phyloP scores from a whole-genome alignment of 1,140 invertebrate species.

The Lordiphosa stackelbergi region DNA sequence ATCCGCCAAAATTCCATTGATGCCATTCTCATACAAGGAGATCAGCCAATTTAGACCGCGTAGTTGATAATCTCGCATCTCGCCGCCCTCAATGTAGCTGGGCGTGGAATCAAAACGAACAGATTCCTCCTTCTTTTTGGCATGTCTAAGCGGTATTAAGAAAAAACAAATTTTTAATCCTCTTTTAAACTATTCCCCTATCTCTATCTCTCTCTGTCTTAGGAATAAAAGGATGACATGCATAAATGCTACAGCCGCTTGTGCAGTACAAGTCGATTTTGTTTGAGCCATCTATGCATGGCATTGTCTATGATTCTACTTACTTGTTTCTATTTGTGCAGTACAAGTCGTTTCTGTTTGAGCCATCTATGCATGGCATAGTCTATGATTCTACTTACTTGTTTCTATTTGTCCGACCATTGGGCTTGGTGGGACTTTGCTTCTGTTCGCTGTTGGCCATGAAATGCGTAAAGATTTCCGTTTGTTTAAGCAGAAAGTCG shows the following conservation, averaged over 20 bases:
- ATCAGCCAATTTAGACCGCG: slow-evolving; percentile 99
- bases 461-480: slow-evolving; percentile 98
- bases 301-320: no score
- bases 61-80: slow-evolving; percentile 99
- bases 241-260: no score
- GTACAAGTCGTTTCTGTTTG: no score
- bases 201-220: no score
- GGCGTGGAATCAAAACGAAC: slow-evolving; percentile 95
- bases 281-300: no score
- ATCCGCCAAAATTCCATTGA: slow-evolving; percentile 99
- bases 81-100: slow-evolving; percentile 88
- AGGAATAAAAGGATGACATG: no score
- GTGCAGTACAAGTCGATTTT: no score
- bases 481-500: slow-evolving; percentile 96
- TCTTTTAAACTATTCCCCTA: no score
- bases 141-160: no score
- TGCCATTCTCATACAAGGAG: slow-evolving; percentile 98
- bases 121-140: slow-evolving; percentile 96
- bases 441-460: slow-evolving; percentile 86
- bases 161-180: no score
- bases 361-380: slow-evolving; percentile 5
- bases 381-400: slow-evolving; percentile 78
- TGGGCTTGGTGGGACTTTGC: slow-evolving; percentile 85
- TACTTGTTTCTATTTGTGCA: no score
- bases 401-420: slow-evolving; percentile 88